These are phyloP conservation scores for Lepus europaeus DNA, from an alignment of 2,113 vertebrate genomes.

Conservation along the genomic window DNA sequence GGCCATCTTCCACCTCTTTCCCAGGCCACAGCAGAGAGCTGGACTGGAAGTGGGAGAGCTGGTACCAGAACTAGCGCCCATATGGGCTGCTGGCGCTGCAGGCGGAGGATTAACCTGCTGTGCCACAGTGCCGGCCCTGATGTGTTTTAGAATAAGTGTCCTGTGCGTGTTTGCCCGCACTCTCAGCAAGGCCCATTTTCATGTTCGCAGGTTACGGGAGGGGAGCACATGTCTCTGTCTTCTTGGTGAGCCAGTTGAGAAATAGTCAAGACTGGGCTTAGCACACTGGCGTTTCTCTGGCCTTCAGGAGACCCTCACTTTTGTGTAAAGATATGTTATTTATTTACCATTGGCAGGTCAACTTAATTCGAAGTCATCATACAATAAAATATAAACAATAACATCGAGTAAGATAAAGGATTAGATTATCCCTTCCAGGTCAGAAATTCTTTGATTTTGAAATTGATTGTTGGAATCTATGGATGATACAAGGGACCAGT, in stretches of 20 bases:
- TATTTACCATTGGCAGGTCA: background rate
- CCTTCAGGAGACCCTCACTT: background rate
- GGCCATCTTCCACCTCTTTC: no score
- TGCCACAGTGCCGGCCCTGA: no score
- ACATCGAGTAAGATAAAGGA: slow-evolving; percentile 13
- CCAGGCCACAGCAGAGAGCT: no score
- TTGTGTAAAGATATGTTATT: background rate
- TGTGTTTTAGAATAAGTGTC: background rate
- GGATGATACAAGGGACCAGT: background rate
- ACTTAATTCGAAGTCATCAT: slow-evolving; percentile 19
- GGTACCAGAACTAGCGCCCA: no score
- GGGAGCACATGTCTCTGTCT: background rate
- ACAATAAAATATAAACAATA: background rate
- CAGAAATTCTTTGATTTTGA: slow-evolving; percentile 51
- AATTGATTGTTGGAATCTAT: background rate
- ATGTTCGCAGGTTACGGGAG: background rate
- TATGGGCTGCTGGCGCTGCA: no score
- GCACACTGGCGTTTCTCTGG: background rate
- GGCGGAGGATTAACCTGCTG: no score
- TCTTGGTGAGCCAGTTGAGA: background rate
- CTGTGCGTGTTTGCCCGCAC: background rate
- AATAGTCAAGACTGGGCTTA: background rate
- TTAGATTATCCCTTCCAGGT: background rate
- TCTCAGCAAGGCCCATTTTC: background rate
- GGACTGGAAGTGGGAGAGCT: no score